These are phyloP conservation scores for Plebejus argus DNA, from an alignment of 2,888 invertebrate species.

Conservation along the genomic window DNA sequence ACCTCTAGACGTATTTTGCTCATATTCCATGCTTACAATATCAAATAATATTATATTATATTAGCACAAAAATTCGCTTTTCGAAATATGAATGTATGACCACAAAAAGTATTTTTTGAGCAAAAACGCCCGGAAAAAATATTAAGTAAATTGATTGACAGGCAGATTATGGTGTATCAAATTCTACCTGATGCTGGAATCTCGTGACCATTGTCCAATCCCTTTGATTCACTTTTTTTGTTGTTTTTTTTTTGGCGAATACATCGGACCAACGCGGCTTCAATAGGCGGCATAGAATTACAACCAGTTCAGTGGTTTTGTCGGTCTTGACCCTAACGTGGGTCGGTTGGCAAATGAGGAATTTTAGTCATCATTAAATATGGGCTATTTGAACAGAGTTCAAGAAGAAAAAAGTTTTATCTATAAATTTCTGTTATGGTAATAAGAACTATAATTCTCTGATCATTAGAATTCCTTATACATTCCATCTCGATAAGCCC, in stretches of 20 bases:
- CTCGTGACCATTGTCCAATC: conserved; percentile 78
- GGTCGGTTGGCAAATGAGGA: neutral
- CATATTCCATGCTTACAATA: neutral
- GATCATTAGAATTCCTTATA: too few relatives aligned
- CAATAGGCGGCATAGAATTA: conserved; percentile 60
- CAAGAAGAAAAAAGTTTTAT: too few relatives aligned
- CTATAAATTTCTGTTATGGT: too few relatives aligned
- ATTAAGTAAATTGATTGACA: conserved; percentile 58
- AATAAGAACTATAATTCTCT: too few relatives aligned
- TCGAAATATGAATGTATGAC: neutral
- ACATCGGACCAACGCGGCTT: conserved; percentile 58
- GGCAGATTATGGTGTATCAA: conserved; percentile 65
- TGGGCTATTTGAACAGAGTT: neutral
- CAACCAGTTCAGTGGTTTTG: conserved; percentile 54
- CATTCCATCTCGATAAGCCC: too few relatives aligned
- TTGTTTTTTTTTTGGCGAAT: conserved; percentile 52
- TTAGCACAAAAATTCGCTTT: neutral
- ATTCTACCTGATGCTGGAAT: conserved; percentile 70
- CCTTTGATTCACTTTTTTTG: conserved; percentile 72
- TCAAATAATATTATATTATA: neutral
- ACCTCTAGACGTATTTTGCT: too few relatives aligned
- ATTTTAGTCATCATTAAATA: neutral
- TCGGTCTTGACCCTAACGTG: conserved; percentile 40
- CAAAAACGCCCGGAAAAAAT: conserved; percentile 11
- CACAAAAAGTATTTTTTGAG: neutral